phyloP scores from a whole-genome alignment of 2,888 invertebrate species.

The Dyspetes luteomarginatus region DNA sequence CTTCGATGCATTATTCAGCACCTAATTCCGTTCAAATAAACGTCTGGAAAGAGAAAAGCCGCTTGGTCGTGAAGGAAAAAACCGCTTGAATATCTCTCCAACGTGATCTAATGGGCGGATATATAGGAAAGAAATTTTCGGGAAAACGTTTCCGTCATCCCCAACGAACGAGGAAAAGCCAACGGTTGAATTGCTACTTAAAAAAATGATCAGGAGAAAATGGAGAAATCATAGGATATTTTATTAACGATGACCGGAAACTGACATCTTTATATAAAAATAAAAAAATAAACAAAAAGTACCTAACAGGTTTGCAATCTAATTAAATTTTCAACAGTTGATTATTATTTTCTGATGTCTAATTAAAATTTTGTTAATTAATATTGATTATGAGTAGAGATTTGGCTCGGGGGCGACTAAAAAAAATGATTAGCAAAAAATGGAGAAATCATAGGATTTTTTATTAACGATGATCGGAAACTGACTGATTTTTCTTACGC shows the following conservation, averaged over 20 bases:
- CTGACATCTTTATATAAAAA: no score
- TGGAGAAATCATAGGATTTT: not conserved
- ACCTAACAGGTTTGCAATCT: not conserved
- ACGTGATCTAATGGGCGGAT: constrained; percentile 39
- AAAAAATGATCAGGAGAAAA: no score
- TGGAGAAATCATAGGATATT: not conserved
- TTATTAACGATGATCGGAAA: not conserved
- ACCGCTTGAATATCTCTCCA: constrained; percentile 35
- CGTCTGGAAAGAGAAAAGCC: constrained; percentile 70
- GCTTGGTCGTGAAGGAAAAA: not conserved
- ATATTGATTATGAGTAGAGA: no score
- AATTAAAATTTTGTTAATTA: not conserved
- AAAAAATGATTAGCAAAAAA: no score
- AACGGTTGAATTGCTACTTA: not conserved
- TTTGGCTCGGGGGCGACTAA: not conserved
- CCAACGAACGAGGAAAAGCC: constrained; percentile 13
- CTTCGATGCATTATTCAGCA: constrained; percentile 68
- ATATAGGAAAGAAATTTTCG: constrained; percentile 16
- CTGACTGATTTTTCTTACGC: no score
- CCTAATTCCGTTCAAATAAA: constrained; percentile 77
- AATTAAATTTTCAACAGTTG: not conserved
- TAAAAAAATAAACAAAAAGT: no score
- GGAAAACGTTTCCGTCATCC: constrained; percentile 34
- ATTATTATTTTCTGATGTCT: not conserved
- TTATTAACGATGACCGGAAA: not conserved